phyloP scores from a whole-genome alignment of 2,888 invertebrate genomes.

The Xestia ashworthii region DNA sequence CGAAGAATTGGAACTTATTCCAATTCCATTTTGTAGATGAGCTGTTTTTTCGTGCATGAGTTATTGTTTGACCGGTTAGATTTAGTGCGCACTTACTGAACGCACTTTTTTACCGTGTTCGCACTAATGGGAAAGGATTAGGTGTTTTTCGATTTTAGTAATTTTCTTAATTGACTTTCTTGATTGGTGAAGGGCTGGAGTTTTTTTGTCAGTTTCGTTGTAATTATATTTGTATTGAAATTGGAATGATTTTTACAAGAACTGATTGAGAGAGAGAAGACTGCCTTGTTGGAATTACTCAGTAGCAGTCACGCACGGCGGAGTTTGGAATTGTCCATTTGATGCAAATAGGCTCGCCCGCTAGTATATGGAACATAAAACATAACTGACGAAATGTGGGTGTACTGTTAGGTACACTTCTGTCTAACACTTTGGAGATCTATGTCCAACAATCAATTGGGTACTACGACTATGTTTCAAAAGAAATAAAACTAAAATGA shows the following conservation, averaged over 20 bases:
- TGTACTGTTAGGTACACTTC: too few relatives aligned
- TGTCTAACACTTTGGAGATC: not conserved
- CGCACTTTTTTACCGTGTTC: conserved; percentile 61
- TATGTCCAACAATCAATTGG: not conserved
- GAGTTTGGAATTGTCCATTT: too few relatives aligned
- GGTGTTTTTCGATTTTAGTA: conserved; percentile 65
- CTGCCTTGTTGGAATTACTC: too few relatives aligned
- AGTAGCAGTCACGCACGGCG: too few relatives aligned
- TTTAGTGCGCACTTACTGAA: conserved; percentile 69
- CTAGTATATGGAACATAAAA: too few relatives aligned
- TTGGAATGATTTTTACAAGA: not conserved
- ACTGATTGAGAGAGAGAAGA: not conserved
- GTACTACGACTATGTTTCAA: not conserved
- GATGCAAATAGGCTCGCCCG: too few relatives aligned
- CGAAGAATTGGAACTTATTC: conserved; percentile 89
- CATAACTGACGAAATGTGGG: too few relatives aligned
- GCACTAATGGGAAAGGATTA: conserved; percentile 71
- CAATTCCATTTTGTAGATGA: conserved; percentile 88
- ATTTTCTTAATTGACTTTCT: conserved; percentile 65
- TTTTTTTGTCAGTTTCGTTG: conserved; percentile 13
- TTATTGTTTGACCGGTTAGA: conserved; percentile 70
- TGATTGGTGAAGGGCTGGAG: conserved; percentile 37
- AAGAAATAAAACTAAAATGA: not conserved
- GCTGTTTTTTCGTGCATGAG: conserved; percentile 85
- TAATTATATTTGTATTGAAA: not conserved